Evolutionary conservation across 2,113 vertebrate genomes (phyloP).

Genomic region (Craseonycteris thonglongyai): DNA sequence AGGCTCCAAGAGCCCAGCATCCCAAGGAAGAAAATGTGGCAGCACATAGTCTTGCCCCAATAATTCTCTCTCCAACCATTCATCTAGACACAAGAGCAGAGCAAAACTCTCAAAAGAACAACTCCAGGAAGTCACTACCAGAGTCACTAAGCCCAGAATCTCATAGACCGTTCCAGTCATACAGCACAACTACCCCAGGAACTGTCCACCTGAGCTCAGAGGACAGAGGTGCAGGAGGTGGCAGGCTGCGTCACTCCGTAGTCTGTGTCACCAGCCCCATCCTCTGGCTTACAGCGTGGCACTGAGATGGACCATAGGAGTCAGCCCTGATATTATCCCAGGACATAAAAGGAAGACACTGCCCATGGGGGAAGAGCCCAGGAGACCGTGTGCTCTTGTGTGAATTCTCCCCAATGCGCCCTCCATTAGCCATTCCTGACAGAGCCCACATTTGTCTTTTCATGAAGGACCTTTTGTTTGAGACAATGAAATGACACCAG

Average conservation of each 20-base stretch:
- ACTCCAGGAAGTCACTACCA: background rate
- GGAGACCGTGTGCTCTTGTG: background rate
- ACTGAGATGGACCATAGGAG: background rate
- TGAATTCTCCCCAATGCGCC: background rate
- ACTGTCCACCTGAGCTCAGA: background rate
- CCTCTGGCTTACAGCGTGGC: background rate
- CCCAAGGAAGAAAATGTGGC: background rate
- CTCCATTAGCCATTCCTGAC: background rate
- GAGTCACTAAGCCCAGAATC: too few relatives aligned
- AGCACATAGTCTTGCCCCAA: background rate
- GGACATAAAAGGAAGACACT: background rate
- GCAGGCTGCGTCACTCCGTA: background rate
- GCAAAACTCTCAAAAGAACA: background rate
- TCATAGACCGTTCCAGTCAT: background rate
- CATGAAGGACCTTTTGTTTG: slow-evolving; percentile 39
- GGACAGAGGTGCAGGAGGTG: background rate
- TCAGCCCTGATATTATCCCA: background rate
- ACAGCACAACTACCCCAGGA: too few relatives aligned
- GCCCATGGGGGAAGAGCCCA: background rate
- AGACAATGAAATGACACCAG: slow-evolving; percentile 44
- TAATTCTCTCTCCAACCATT: background rate
- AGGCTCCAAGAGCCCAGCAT: background rate
- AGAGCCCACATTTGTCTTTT: background rate
- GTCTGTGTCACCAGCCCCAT: background rate
- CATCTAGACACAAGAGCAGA: background rate